phyloP scores from a whole-genome alignment of 2,113 vertebrate genomes.

The Thryonomys swinderianus region DNA sequence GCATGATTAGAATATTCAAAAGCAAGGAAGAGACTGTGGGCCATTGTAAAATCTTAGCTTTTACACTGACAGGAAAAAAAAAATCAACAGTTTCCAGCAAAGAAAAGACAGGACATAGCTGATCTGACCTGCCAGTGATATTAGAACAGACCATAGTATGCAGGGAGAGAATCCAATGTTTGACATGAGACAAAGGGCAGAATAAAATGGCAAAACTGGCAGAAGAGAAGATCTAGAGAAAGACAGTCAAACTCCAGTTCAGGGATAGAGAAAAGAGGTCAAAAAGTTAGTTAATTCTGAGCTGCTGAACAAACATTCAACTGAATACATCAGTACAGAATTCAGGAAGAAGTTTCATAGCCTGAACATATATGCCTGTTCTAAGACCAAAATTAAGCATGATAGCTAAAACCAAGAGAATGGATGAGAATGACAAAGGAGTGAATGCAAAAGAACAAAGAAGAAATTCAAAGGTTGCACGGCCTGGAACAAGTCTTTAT shows the following conservation, averaged over 20 bases:
- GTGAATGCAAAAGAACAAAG: neutral
- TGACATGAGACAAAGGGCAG: neutral
- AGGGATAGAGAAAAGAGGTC: neutral
- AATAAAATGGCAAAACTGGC: neutral
- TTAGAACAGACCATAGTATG: neutral
- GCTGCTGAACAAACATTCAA: neutral
- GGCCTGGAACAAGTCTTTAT: neutral
- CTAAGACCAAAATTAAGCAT: neutral
- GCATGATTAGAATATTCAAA: neutral
- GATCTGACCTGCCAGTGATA: neutral
- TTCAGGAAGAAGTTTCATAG: neutral
- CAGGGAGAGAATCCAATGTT: neutral
- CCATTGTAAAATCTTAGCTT: neutral
- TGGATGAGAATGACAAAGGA: neutral
- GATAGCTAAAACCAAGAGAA: neutral
- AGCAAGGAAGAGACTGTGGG: neutral
- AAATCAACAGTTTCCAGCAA: neutral
- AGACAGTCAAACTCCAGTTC: neutral
- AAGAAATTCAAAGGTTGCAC: neutral
- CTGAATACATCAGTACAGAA: neutral
- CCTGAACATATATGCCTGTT: neutral
- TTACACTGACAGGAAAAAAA: neutral
- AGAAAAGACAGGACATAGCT: neutral
- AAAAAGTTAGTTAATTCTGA: neutral
- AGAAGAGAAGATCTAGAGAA: neutral